These are phyloP conservation scores for Linnaemya vulpina DNA, from an alignment of 2,888 invertebrate species.

Conservation along the genomic window DNA sequence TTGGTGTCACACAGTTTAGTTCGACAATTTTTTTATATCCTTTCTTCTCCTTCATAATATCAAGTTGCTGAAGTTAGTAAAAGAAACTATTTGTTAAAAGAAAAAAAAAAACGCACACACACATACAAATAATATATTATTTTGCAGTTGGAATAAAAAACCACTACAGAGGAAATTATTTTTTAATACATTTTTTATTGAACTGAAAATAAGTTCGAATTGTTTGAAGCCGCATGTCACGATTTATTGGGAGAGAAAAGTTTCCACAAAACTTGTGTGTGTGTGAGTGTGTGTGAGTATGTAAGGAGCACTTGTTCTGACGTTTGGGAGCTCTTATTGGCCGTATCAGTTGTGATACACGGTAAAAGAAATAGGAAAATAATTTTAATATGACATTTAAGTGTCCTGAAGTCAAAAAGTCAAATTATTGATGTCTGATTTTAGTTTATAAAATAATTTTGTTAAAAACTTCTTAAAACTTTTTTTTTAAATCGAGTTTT, in stretches of 20 bases:
- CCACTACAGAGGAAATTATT: not conserved
- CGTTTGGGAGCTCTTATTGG: no score
- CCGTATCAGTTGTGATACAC: no score
- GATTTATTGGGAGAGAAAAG: not conserved
- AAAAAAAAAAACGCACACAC: constrained; percentile 1
- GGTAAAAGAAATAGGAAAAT: no score
- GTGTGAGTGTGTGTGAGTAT: no score
- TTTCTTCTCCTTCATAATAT: not conserved
- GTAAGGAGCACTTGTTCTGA: no score
- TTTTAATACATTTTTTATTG: constrained; percentile 1
- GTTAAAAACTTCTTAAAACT: no score
- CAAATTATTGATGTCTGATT: no score
- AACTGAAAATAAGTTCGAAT: not conserved
- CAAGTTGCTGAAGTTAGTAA: not conserved
- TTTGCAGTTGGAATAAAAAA: constrained; percentile 23
- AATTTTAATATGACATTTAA: no score
- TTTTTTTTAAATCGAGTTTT: no score
- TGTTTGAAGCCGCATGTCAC: not conserved
- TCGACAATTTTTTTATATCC: not conserved
- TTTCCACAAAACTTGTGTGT: not conserved
- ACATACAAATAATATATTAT: not conserved
- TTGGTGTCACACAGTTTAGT: constrained; percentile 12
- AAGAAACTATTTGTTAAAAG: constrained; percentile 40
- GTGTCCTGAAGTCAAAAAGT: no score
- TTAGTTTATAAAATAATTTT: no score